Evolutionary conservation across 92 coral and sea anemone species (phyloP).

Genomic region (Scolanthus callimorphus): DNA sequence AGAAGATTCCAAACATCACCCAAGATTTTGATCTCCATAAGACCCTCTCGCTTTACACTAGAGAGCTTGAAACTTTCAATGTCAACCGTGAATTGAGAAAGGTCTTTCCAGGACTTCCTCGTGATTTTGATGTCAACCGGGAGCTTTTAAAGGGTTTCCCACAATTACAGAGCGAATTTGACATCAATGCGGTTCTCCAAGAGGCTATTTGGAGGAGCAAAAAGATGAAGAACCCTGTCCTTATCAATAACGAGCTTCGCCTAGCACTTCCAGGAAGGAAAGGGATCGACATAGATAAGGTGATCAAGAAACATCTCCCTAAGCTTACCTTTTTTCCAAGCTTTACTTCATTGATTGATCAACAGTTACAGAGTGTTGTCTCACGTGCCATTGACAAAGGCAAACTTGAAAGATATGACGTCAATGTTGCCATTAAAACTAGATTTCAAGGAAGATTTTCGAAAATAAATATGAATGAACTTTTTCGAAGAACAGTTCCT

Average conservation of each 20-base stretch:
- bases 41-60: not conserved
- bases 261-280: not conserved
- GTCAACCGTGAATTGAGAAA: conserved; percentile 6
- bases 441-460: conserved; percentile 11
- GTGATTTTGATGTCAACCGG: conserved; percentile 9
- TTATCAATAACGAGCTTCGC: conserved; percentile 5
- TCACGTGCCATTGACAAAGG: not conserved
- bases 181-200: conserved; percentile 7
- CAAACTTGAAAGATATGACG: conserved; percentile 6
- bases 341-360: conserved; percentile 2
- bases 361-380: conserved; percentile 1
- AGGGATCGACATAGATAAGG: conserved; percentile 9
- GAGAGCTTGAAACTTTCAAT: conserved; percentile 8
- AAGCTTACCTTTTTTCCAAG: conserved; percentile 1
- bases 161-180: not conserved
- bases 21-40: conserved; percentile 11
- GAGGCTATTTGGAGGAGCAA: not conserved
- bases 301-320: conserved; percentile 7
- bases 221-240: not conserved
- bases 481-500: conserved; percentile 3
- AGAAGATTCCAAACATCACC: conserved; percentile 2
- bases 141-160: conserved; percentile 14
- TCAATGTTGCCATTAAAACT: conserved; percentile 6
- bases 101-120: conserved; percentile 18
- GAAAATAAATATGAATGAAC: conserved; percentile 8